A percentile compares a stretch with the other conserved stretches of the same genome.
Conservation (phyloP, 2,888 invertebrate species). For the Augiades crinisus region DNA sequence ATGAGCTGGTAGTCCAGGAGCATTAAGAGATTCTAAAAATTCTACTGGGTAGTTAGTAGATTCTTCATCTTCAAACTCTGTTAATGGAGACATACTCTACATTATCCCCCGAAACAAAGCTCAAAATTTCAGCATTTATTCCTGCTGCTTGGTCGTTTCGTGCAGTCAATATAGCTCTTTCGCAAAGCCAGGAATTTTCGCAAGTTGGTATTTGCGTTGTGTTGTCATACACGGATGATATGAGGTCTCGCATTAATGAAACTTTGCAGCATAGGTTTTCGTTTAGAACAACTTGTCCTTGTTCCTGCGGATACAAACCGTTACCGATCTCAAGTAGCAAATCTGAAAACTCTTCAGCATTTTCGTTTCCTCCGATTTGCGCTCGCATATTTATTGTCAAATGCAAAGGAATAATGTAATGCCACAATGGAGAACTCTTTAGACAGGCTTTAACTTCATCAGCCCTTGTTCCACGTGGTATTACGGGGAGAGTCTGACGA, state of each 20-base stretch:
- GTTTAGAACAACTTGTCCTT: constrained; percentile 26
- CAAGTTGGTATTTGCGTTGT: constrained; percentile 23
- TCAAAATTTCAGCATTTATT: constrained; percentile 15
- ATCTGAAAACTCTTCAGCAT: constrained; percentile 32
- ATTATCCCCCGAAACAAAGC: constrained; percentile 3
- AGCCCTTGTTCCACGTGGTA: constrained; percentile 29
- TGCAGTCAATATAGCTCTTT: constrained; percentile 32
- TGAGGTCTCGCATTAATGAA: constrained; percentile 23
- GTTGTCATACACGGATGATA: constrained; percentile 28
- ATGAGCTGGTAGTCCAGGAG: constrained; percentile 32
- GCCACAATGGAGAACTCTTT: constrained; percentile 22
- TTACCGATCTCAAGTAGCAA: constrained; percentile 30
- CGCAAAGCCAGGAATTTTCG: constrained; percentile 33
- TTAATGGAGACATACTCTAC: constrained; percentile 16
- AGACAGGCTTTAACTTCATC: constrained; percentile 21
- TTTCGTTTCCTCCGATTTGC: constrained; percentile 21
- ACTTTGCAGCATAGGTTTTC: constrained; percentile 27
- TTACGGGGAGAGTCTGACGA: constrained; percentile 30
- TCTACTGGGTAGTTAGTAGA: constrained; percentile 33
- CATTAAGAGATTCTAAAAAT: constrained; percentile 34
- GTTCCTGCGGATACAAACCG: constrained; percentile 26
- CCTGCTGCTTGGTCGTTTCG: constrained; percentile 8
- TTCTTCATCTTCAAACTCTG: constrained; percentile 29
- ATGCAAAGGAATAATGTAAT: constrained; percentile 25
- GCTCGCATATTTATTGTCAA: constrained; percentile 31